These are phyloP conservation scores for Atethmia centrago DNA, from an alignment of 2,888 invertebrate species.

Conservation along the genomic window DNA sequence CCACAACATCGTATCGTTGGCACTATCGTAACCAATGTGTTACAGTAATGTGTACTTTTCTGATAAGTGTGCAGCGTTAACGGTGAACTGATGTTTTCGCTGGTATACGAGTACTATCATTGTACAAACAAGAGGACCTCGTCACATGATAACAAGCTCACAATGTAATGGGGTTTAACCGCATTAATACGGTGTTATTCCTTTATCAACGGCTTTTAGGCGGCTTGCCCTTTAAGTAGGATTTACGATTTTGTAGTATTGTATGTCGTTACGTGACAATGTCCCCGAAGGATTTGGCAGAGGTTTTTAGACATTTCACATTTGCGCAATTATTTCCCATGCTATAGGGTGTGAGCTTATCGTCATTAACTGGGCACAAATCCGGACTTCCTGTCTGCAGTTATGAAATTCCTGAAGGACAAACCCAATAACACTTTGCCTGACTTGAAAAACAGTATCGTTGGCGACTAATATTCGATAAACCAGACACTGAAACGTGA, in stretches of 20 bases:
- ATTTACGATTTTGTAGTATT: constrained; percentile 1
- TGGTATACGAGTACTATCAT: constrained; percentile 5
- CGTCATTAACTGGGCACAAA: no score
- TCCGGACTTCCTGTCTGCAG: no score
- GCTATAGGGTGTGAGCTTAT: no score
- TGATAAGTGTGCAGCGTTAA: constrained; percentile 31
- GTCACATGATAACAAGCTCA: constrained; percentile 33
- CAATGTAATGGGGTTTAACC: constrained; percentile 29
- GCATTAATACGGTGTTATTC: constrained; percentile 26
- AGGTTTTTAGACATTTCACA: not conserved
- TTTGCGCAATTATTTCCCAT: no score
- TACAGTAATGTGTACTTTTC: constrained; percentile 29
- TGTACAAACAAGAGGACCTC: constrained; percentile 22
- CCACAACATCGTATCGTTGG: not conserved
- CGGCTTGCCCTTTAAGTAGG: constrained; percentile 7
- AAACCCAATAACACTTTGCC: no score
- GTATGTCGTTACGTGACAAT: not conserved
- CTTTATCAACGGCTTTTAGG: constrained; percentile 25
- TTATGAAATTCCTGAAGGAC: no score
- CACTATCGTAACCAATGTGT: not conserved
- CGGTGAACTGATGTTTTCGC: constrained; percentile 37
- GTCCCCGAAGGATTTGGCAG: not conserved
- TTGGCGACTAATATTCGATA: no score
- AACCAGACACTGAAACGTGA: no score
- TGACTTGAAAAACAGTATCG: no score